Evolutionary conservation across 35 echinoderm and acorn worm genomes (phyloP).

Genomic region (Nesometra sesokonis): DNA sequence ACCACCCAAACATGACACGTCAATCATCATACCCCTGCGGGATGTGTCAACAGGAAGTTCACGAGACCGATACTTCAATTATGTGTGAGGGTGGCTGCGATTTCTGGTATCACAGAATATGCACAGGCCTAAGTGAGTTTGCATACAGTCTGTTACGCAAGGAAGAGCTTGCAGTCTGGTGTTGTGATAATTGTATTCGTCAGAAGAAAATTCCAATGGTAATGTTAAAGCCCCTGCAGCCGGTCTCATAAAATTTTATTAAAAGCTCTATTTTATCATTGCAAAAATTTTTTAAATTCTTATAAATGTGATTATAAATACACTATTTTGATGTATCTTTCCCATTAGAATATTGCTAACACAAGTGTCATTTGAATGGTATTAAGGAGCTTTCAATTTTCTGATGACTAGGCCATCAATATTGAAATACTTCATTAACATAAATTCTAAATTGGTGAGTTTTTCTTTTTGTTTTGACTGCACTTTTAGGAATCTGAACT

Average conservation of each 20-base stretch:
- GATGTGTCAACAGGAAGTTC: background rate
- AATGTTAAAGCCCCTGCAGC: background rate
- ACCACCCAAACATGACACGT: background rate
- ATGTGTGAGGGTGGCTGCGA: conserved; percentile 5
- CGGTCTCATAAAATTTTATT: background rate
- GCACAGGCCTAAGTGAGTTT: background rate
- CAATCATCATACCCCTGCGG: conserved; percentile 4
- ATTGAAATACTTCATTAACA: too few species aligned
- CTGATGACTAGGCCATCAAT: too few species aligned
- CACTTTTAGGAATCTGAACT: too few species aligned
- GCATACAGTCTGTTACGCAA: background rate
- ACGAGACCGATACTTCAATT: background rate
- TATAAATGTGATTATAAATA: too few species aligned
- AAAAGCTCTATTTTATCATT: background rate
- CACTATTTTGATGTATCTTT: too few species aligned
- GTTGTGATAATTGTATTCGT: conserved; percentile 4
- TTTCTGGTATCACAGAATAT: conserved; percentile 1
- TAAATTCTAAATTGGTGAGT: too few species aligned
- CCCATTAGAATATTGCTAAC: too few species aligned
- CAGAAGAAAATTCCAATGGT: conserved; percentile 15
- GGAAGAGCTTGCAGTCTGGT: background rate
- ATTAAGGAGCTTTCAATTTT: too few species aligned
- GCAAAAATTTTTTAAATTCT: background rate
- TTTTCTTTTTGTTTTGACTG: too few species aligned
- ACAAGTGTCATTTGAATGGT: too few species aligned